These are phyloP conservation scores for Notechis scutatus DNA, from an alignment of 2,113 vertebrate species.

Conservation along the genomic window DNA sequence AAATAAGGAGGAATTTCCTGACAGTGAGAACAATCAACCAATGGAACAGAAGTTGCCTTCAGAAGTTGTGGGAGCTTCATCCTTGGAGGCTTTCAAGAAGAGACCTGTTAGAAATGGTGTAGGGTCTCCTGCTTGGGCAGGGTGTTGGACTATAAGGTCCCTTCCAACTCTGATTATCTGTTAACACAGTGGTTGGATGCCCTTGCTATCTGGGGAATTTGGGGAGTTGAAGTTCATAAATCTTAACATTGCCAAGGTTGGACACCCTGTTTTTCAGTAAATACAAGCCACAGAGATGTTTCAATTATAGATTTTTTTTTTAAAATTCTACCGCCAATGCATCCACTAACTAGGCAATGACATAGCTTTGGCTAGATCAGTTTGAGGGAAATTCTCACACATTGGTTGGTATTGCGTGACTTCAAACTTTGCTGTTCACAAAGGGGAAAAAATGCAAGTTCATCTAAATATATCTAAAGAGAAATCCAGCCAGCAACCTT, in stretches of 20 bases:
- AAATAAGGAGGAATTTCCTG: too few relatives aligned
- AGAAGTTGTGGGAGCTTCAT: too few relatives aligned
- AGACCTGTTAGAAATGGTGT: too few relatives aligned
- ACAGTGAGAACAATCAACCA: too few relatives aligned
- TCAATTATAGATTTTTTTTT: constrained; percentile 41
- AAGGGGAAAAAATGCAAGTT: constrained; percentile 19
- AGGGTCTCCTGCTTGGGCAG: too few relatives aligned
- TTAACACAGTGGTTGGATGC: background rate
- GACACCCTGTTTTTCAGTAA: constrained; percentile 53
- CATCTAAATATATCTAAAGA: constrained; percentile 45
- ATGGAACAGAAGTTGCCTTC: too few relatives aligned
- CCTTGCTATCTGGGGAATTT: background rate
- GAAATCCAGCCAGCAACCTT: constrained; percentile 13
- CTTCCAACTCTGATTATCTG: too few relatives aligned
- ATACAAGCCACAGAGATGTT: constrained; percentile 62
- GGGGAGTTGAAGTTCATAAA: background rate
- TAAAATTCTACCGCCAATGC: constrained; percentile 53
- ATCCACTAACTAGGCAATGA: constrained; percentile 61
- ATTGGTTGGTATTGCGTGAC: constrained; percentile 25
- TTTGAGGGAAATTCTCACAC: constrained; percentile 51
- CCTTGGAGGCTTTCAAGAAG: too few relatives aligned
- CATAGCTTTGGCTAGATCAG: constrained; percentile 48
- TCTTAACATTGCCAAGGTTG: background rate
- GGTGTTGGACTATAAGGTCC: too few relatives aligned
- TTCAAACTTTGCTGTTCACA: constrained; percentile 42